Conservation (phyloP, 2,797 vertebrate genomes). For the Gambelia wislizenii region DNA sequence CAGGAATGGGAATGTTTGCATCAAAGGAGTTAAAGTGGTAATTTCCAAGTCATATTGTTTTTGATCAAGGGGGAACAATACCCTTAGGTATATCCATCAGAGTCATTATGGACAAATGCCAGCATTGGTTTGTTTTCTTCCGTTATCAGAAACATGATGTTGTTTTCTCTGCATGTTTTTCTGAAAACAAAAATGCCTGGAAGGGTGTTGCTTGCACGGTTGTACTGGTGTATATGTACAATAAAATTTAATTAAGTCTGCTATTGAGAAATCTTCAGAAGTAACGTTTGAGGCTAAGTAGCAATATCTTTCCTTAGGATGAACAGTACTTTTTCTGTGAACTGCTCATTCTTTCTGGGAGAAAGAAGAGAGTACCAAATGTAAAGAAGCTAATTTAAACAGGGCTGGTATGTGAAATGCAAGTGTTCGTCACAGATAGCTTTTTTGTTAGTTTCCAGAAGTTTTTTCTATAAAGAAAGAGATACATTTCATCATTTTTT, state of each 20-base stretch:
- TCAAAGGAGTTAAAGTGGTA: slow-evolving; percentile 45
- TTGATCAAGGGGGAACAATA: slow-evolving; percentile 22
- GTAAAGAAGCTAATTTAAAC: not conserved
- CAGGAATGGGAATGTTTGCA: slow-evolving; percentile 45
- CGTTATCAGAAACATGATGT: slow-evolving; percentile 9
- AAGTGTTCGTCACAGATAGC: not conserved
- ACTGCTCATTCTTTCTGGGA: not conserved
- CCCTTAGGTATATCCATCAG: not conserved
- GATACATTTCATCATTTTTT: not conserved
- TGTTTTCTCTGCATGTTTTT: not conserved
- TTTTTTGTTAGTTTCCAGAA: not conserved
- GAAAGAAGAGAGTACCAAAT: too few relatives aligned
- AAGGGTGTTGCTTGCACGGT: not conserved
- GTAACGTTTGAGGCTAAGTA: not conserved
- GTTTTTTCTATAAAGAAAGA: not conserved
- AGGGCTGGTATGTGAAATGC: not conserved
- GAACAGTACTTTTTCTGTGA: not conserved
- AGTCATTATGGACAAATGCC: not conserved
- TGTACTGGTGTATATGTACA: not conserved
- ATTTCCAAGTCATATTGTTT: slow-evolving; percentile 21
- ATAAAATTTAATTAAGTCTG: slow-evolving; percentile 20
- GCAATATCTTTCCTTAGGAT: not conserved
- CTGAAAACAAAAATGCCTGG: slow-evolving; percentile 18
- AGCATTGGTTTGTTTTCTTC: not conserved
- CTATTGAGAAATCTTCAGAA: not conserved